Conservation (phyloP, 2,888 invertebrate genomes). For the Mechanitis messenoides region DNA sequence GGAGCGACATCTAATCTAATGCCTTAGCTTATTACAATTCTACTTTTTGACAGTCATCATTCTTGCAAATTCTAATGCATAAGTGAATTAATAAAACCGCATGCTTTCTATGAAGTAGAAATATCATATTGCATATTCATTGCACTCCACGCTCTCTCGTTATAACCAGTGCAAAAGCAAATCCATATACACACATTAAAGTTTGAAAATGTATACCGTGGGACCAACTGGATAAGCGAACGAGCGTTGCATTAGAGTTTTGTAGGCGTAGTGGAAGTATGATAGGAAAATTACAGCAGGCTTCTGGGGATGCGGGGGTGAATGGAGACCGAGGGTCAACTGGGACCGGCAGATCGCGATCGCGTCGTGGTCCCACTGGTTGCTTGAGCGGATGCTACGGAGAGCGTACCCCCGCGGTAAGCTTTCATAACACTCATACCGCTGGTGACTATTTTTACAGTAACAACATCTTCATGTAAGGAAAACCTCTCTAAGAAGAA, state of each 20-base stretch:
- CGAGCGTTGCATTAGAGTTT: slow-evolving; percentile 23
- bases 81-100: slow-evolving; percentile 6
- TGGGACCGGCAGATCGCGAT: slow-evolving; percentile 71
- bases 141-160: slow-evolving; percentile 16
- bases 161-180: background rate
- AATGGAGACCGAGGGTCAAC: slow-evolving; percentile 73
- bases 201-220: background rate
- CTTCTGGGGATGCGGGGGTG: slow-evolving; percentile 72
- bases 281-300: slow-evolving; percentile 69
- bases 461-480: no score
- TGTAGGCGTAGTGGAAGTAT: slow-evolving; percentile 44
- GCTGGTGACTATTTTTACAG: slow-evolving; percentile 25
- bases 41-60: slow-evolving; percentile 4
- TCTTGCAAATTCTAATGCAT: slow-evolving; percentile 7
- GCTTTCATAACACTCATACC: slow-evolving; percentile 42
- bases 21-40: slow-evolving; percentile 10
- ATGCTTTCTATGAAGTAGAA: slow-evolving; percentile 15
- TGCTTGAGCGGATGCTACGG: slow-evolving; percentile 85
- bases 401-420: slow-evolving; percentile 86
- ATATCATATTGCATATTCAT: slow-evolving; percentile 8
- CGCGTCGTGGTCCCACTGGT: slow-evolving; percentile 79
- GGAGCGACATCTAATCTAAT: background rate
- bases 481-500: no score
- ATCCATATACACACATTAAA: background rate
- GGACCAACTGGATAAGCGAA: slow-evolving; percentile 12